Conservation (phyloP, 2,113 vertebrate species). For the Stigmatopora nigra region DNA sequence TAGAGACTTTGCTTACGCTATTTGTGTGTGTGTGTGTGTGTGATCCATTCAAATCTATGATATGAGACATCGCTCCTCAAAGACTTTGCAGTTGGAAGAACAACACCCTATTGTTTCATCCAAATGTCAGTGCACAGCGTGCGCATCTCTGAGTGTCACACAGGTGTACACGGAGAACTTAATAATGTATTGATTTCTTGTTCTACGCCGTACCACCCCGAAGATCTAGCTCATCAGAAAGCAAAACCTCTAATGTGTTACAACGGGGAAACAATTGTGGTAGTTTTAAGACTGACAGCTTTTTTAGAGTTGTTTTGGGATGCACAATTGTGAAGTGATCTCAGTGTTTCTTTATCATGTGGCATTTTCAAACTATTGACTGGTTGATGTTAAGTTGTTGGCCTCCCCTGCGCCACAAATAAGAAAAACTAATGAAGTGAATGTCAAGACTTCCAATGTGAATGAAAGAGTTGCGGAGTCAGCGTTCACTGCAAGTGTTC, state of each 20-base stretch:
- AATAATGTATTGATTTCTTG: slow-evolving; percentile 42
- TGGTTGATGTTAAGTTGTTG: too few species aligned
- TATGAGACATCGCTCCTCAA: slow-evolving; percentile 48
- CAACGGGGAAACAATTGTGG: background rate
- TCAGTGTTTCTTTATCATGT: too few species aligned
- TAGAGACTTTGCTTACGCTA: too few species aligned
- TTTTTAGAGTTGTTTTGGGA: too few species aligned
- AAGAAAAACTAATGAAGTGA: too few species aligned
- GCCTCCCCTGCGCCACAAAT: too few species aligned
- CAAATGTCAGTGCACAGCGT: slow-evolving; percentile 57
- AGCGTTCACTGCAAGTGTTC: too few species aligned
- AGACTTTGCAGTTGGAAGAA: slow-evolving; percentile 55
- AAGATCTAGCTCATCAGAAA: slow-evolving; percentile 23
- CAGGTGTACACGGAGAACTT: slow-evolving; percentile 33
- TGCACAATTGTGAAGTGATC: too few species aligned
- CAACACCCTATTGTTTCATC: slow-evolving; percentile 53
- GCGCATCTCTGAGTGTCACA: slow-evolving; percentile 21
- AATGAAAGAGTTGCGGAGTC: background rate
- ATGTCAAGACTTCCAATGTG: too few species aligned
- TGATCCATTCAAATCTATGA: slow-evolving; percentile 39
- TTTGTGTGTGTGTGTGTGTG: slow-evolving; percentile 16
- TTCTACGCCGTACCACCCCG: slow-evolving; percentile 29
- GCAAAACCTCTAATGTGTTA: slow-evolving; percentile 25
- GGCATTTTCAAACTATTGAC: too few species aligned
- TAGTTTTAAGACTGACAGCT: too few species aligned